Conservation (phyloP, 2,113 vertebrate species). For the Protobothrops mucrosquamatus region DNA sequence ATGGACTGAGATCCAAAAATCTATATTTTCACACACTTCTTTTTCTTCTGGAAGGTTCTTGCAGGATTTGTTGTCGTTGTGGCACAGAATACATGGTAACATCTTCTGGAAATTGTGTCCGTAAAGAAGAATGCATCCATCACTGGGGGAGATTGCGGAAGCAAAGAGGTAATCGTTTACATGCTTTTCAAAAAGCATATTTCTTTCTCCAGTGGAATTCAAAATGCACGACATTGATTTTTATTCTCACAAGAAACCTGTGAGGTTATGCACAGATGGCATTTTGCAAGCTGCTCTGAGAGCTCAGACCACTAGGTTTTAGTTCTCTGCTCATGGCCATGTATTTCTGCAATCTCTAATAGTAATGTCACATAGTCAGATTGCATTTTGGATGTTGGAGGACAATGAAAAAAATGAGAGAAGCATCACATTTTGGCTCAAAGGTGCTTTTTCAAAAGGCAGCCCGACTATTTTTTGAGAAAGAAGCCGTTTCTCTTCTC, state of each 20-base stretch:
- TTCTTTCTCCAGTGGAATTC: background rate
- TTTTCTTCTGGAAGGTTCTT: slow-evolving; percentile 70
- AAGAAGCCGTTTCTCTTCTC: background rate
- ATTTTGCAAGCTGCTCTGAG: background rate
- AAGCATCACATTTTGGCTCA: background rate
- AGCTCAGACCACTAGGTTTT: background rate
- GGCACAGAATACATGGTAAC: slow-evolving; percentile 88
- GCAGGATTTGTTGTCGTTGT: slow-evolving; percentile 89
- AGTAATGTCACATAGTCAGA: background rate
- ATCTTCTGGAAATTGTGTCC: slow-evolving; percentile 80
- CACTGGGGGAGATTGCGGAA: slow-evolving; percentile 92
- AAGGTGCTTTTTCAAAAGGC: background rate
- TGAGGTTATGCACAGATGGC: background rate
- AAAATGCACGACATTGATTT: background rate
- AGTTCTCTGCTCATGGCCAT: background rate
- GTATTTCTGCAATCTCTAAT: background rate
- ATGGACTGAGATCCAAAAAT: background rate
- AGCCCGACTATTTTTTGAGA: background rate
- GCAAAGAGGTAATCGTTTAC: slow-evolving; percentile 75
- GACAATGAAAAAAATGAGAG: background rate
- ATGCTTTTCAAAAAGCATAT: too few relatives aligned
- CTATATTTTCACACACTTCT: background rate
- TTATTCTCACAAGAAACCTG: background rate
- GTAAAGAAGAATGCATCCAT: slow-evolving; percentile 86
- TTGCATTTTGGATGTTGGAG: background rate